A percentile compares a stretch with the other conserved stretches of the same genome.
Conservation (phyloP, 1,140 invertebrate species). For the Mya arenaria region DNA sequence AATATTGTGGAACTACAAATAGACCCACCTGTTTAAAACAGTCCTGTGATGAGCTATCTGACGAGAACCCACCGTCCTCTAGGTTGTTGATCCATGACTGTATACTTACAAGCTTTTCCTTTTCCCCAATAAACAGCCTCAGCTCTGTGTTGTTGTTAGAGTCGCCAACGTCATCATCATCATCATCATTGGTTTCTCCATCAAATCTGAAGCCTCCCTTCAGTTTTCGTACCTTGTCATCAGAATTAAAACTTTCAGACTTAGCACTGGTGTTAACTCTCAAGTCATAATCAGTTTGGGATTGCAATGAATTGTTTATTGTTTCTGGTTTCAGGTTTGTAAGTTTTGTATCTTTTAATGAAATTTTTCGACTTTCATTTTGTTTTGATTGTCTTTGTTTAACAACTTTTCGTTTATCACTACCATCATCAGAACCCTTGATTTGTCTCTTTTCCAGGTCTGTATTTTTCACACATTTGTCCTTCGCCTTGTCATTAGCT, state of each 20-base stretch:
- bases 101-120: slow-evolving; percentile 27
- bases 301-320: too few relatives aligned
- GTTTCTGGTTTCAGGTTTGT: neutral
- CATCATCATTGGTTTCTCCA: neutral
- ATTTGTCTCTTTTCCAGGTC: too few relatives aligned
- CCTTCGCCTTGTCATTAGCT: too few relatives aligned
- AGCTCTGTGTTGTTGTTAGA: slow-evolving; percentile 22
- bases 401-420: slow-evolving; percentile 28
- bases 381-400: neutral
- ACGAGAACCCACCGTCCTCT: slow-evolving; percentile 1
- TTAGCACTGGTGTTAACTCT: neutral
- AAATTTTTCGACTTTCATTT: neutral
- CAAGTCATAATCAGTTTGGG: too few relatives aligned
- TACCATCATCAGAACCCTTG: neutral
- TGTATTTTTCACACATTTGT: too few relatives aligned
- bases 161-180: neutral
- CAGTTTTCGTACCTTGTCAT: neutral
- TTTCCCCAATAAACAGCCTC: slow-evolving; percentile 37
- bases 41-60: neutral
- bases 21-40: neutral
- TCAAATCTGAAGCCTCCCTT: neutral
- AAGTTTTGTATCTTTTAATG: slow-evolving; percentile 10
- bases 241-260: neutral
- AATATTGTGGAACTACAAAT: too few relatives aligned
- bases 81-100: slow-evolving; percentile 49